phyloP scores from a whole-genome alignment of 1,140 invertebrate species.

The Hypsibius dujardini region DNA sequence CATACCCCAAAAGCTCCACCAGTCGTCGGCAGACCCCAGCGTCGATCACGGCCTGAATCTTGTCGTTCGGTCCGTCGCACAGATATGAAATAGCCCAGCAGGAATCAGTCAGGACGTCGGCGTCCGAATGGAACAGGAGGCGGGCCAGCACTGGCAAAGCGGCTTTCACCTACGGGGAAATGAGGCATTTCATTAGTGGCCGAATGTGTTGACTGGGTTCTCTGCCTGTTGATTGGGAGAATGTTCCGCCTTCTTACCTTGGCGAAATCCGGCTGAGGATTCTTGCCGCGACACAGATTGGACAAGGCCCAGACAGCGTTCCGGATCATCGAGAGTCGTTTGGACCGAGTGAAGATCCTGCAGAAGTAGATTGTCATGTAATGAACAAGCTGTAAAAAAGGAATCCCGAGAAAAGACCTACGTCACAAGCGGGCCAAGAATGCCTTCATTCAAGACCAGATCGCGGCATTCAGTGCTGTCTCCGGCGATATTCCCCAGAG shows the following conservation, averaged over 20 bases:
- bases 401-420: constrained; percentile 35
- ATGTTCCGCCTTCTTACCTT: constrained; percentile 42
- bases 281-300: constrained; percentile 88
- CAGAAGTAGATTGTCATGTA: too few relatives aligned
- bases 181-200: constrained; percentile 19
- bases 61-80: constrained; percentile 89
- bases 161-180: constrained; percentile 36
- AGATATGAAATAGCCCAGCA: constrained; percentile 89
- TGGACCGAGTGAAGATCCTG: constrained; percentile 61
- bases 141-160: constrained; percentile 69
- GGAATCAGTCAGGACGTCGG: constrained; percentile 77
- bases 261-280: constrained; percentile 77
- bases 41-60: constrained; percentile 93
- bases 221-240: neutral
- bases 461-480: constrained; percentile 81
- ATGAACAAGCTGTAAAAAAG: constrained; percentile 26
- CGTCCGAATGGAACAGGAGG: constrained; percentile 68
- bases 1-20: constrained; percentile 77
- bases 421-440: constrained; percentile 71
- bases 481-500: constrained; percentile 85
- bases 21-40: constrained; percentile 79
- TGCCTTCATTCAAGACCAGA: constrained; percentile 64
- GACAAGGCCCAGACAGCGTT: constrained; percentile 96
- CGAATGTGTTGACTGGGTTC: too few relatives aligned
- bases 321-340: constrained; percentile 69